Evolutionary conservation across 1,140 invertebrate species (phyloP).

Genomic region (Orchestia grillus): DNA sequence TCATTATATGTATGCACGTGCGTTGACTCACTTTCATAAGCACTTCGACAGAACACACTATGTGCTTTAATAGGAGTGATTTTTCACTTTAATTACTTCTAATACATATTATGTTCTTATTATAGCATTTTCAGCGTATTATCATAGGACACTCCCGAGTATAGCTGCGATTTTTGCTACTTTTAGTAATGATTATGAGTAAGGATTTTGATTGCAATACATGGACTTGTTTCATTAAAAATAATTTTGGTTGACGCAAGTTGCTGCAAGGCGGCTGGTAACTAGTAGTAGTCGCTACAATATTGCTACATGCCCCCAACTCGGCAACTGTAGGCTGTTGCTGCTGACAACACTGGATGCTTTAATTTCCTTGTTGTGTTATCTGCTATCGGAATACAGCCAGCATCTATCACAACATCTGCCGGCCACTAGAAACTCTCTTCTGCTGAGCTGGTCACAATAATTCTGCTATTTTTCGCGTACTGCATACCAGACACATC

Average conservation of each 20-base stretch:
- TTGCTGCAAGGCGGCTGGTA: neutral
- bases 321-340: neutral
- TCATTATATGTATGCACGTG: no score
- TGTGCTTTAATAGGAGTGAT: neutral
- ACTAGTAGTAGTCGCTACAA: neutral
- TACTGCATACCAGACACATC: neutral
- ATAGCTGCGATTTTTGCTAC: neutral
- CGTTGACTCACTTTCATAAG: no score
- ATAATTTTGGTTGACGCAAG: neutral
- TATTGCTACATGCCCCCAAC: neutral
- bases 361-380: neutral
- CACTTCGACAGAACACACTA: neutral
- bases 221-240: no score
- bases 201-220: neutral
- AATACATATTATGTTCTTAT: neutral
- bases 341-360: neutral
- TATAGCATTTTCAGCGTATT: neutral
- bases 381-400: neutral
- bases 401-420: neutral
- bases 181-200: neutral
- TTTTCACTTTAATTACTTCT: neutral
- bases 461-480: neutral
- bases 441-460: neutral
- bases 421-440: neutral
- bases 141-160: neutral